Conservation (phyloP, 1,140 invertebrate genomes). For the Bombus vancouverensis region DNA sequence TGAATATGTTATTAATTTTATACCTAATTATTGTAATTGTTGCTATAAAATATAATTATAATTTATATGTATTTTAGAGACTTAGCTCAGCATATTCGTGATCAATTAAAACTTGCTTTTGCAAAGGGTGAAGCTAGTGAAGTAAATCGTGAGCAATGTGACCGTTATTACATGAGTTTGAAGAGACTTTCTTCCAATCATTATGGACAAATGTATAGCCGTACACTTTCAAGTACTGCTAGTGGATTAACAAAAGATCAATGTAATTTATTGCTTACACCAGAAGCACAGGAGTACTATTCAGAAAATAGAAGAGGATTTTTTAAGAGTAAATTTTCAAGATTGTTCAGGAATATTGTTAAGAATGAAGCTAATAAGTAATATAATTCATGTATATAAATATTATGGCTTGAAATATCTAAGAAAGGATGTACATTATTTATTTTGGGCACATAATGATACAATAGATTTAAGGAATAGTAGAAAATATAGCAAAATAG, state of each 20-base stretch:
- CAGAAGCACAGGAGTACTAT: slow-evolving; percentile 87
- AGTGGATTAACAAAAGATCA: slow-evolving; percentile 87
- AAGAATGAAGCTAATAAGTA: not conserved
- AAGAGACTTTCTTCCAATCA: slow-evolving; percentile 88
- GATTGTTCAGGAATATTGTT: not conserved
- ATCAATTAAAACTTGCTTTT: slow-evolving; percentile 87
- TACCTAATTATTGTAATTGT: not conserved
- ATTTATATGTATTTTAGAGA: slow-evolving; percentile 85
- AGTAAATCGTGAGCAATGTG: slow-evolving; percentile 84
- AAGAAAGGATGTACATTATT: not conserved
- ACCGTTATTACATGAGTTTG: slow-evolving; percentile 86
- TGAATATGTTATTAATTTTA: not conserved
- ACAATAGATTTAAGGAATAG: not conserved
- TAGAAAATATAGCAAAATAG: slow-evolving; percentile 31
- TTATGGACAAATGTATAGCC: slow-evolving; percentile 86
- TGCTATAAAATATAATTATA: slow-evolving; percentile 3
- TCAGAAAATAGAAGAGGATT: slow-evolving; percentile 83
- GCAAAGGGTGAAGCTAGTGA: slow-evolving; percentile 83
- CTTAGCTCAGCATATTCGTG: slow-evolving; percentile 88
- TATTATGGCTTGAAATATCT: slow-evolving; percentile 5
- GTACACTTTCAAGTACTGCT: slow-evolving; percentile 84
- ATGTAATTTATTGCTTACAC: slow-evolving; percentile 88
- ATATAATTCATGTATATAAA: not conserved
- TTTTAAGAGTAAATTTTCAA: not conserved
- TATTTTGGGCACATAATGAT: slow-evolving; percentile 2